These are phyloP conservation scores for Corydoras sp. DNA, from an alignment of 2,113 vertebrate species.

Conservation along the genomic window DNA sequence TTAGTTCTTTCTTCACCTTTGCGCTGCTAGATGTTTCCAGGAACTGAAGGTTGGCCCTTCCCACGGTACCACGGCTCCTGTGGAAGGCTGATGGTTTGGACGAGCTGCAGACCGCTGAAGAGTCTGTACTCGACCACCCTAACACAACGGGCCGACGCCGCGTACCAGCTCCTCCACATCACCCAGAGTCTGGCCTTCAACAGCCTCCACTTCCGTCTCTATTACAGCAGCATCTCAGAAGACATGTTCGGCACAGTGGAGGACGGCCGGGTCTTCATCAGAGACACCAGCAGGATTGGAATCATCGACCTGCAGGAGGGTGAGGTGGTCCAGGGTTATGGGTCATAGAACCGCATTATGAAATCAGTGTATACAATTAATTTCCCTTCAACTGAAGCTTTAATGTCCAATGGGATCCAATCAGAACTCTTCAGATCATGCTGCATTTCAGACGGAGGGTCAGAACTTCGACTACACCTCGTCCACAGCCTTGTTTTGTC, in stretches of 20 bases:
- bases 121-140: constrained; percentile 55
- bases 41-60: constrained; percentile 77
- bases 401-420: no score
- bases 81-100: constrained; percentile 68
- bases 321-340: constrained; percentile 41
- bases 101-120: constrained; percentile 60
- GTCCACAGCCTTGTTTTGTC: no score
- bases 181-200: constrained; percentile 70
- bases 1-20: no score
- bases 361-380: no score
- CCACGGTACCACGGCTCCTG: constrained; percentile 76
- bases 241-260: constrained; percentile 74
- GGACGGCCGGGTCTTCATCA: constrained; percentile 74
- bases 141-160: constrained; percentile 64
- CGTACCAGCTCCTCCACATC: constrained; percentile 70
- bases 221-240: constrained; percentile 66
- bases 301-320: constrained; percentile 79
- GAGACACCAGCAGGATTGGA: constrained; percentile 73
- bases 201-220: constrained; percentile 76
- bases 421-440: no score
- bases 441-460: no score
- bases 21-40: constrained; percentile 36
- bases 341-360: no score
- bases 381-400: no score
- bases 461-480: no score